Evolutionary conservation across 2,888 invertebrate genomes (phyloP).

Genomic region (Rhingia rostrata): DNA sequence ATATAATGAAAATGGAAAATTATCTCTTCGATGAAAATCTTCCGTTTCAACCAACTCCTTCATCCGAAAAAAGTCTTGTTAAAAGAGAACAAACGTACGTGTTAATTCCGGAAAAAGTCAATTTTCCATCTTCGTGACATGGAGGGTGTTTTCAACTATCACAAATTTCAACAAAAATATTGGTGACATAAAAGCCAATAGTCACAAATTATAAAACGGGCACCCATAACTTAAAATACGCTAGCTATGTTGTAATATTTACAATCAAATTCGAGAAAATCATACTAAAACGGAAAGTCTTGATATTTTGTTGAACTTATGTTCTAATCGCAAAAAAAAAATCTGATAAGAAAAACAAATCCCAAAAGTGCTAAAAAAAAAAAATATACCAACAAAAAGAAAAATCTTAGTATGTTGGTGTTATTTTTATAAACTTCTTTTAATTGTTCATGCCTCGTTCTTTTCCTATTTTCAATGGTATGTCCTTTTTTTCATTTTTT

Average conservation of each 20-base stretch:
- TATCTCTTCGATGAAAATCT: constrained; percentile 59
- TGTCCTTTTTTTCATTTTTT: constrained; percentile 41
- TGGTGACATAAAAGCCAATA: constrained; percentile 64
- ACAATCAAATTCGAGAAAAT: constrained; percentile 34
- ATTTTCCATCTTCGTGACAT: constrained; percentile 77
- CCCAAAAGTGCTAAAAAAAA: constrained; percentile 21
- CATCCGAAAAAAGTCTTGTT: constrained; percentile 67
- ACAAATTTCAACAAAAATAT: constrained; percentile 75
- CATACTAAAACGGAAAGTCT: constrained; percentile 42
- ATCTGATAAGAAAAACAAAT: background rate
- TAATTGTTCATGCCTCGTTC: constrained; percentile 32
- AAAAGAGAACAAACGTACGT: constrained; percentile 69
- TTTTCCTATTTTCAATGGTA: constrained; percentile 41
- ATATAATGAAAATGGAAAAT: constrained; percentile 60
- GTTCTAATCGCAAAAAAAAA: constrained; percentile 12
- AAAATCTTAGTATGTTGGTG: constrained; percentile 60
- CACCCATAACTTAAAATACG: constrained; percentile 10
- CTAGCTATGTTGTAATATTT: constrained; percentile 49
- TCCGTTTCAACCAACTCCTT: constrained; percentile 70
- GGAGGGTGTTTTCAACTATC: constrained; percentile 78
- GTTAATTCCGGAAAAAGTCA: constrained; percentile 76
- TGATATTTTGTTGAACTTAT: constrained; percentile 31
- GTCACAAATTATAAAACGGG: constrained; percentile 27
- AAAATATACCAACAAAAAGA: background rate
- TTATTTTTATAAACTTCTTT: constrained; percentile 46